Base-by-base conservation (phyloP, 2,888 invertebrate species). In the Spisula subtruncata region DNA sequence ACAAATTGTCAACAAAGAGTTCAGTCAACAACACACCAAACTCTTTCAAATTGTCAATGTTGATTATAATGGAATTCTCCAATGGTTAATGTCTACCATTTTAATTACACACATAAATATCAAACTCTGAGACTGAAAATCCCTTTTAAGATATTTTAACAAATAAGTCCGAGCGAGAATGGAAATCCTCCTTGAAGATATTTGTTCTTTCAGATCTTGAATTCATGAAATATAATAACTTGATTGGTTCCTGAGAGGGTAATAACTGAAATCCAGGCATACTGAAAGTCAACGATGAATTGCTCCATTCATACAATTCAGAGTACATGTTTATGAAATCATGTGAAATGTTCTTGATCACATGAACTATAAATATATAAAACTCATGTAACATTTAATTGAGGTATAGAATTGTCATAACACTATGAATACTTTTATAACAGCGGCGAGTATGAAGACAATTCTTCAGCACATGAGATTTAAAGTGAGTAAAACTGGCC, bases 301-400 rank as follows among this genome's bases (percentile, higher is more conserved):
- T 35, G 35, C 35, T 75, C 5, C 75, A 75, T 25, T 75, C 35
- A 32, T 75, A 75, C 10, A 75, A 32, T 35, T 75, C 25, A 35
- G 16, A 32, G 35, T 75, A 35, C 35, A 16, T 35, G n/a, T n/a
- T n/a, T n/a, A 32, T 25, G 32, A 41, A 35, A 10, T 75, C 75
- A 75, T 16, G 35, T 75, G 75, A 75, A 32, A 29, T 71, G 25
- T n/a, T 35, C 75, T 75, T 35, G 16, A 35, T 75, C 75, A 75
- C 75, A 75, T 75, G 75, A 75, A 32, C 75, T 66, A 66, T 25
- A 66, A n/a, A 66, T 66, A 66, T 66, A 25, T 66, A 66, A 66
- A n/a, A 66, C 60, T 1, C 60, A 25, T 66, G 25, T 66, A 66
- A 66, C 60, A 66, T 66, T 66, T 66, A n/a, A 66, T 66, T 66